These are phyloP conservation scores for Hyperoplus lanceolatus DNA, from an alignment of 2,797 vertebrate genomes.

Conservation along the genomic window DNA sequence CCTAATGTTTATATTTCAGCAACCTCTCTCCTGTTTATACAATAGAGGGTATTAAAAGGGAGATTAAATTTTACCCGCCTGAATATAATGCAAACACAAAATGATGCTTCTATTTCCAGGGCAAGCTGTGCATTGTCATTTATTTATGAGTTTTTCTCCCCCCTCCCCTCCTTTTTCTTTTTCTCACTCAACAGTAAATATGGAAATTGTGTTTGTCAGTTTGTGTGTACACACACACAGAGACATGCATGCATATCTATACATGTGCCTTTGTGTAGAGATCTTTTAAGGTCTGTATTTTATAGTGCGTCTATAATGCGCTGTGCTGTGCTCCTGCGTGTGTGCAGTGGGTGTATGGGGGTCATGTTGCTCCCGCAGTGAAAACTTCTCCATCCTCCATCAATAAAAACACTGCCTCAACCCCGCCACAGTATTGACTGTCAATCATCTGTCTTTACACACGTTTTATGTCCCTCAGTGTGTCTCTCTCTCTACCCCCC, in stretches of 20 bases:
- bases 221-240: slow-evolving; percentile 80
- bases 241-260: slow-evolving; percentile 64
- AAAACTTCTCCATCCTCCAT: slow-evolving; percentile 61
- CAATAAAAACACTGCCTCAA: slow-evolving; percentile 66
- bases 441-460: slow-evolving; percentile 68
- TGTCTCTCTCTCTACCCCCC: neutral
- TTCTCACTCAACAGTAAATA: slow-evolving; percentile 90
- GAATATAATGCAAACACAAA: slow-evolving; percentile 96
- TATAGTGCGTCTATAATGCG: slow-evolving; percentile 62
- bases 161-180: slow-evolving; percentile 79
- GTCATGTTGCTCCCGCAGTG: slow-evolving; percentile 56
- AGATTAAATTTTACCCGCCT: slow-evolving; percentile 94
- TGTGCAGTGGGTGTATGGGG: slow-evolving; percentile 47
- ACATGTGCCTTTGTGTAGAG: slow-evolving; percentile 64
- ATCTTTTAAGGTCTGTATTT: slow-evolving; percentile 75
- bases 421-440: slow-evolving; percentile 58
- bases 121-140: slow-evolving; percentile 93
- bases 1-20: slow-evolving; percentile 88
- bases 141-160: slow-evolving; percentile 94
- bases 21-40: slow-evolving; percentile 90
- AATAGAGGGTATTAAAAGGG: slow-evolving; percentile 93
- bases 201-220: slow-evolving; percentile 95
- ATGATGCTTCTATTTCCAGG: slow-evolving; percentile 94
- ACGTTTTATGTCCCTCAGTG: slow-evolving; percentile 48
- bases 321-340: slow-evolving; percentile 46